Conservation (phyloP, 2,797 vertebrate species). For the Corythornis leucogaster region DNA sequence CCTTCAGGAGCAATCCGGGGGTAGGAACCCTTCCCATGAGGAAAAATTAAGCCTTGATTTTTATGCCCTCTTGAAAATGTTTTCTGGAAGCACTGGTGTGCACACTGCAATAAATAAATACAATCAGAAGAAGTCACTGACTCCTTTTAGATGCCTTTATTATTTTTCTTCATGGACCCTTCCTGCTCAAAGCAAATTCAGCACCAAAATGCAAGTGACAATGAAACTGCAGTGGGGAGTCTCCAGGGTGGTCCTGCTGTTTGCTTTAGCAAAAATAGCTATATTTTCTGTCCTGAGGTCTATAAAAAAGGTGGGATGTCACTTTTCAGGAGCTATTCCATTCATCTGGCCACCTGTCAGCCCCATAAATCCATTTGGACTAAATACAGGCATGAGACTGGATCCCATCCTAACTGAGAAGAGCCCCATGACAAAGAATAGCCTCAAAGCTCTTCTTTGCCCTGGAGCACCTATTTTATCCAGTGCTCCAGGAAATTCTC, state of each 20-base stretch:
- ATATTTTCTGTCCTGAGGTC: background rate
- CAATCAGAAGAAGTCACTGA: background rate
- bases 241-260: background rate
- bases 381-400: background rate
- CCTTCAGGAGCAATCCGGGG: background rate
- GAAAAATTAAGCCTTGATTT: conserved; percentile 47
- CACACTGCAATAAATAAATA: background rate
- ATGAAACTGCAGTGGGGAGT: too few relatives aligned
- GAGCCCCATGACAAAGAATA: background rate
- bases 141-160: background rate
- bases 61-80: background rate
- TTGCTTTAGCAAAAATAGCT: background rate
- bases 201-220: background rate
- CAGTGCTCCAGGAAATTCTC: background rate
- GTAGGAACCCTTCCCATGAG: background rate
- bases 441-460: too few relatives aligned
- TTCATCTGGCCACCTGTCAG: background rate
- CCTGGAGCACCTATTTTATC: background rate
- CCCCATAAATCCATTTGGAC: background rate
- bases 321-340: background rate
- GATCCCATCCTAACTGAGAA: background rate
- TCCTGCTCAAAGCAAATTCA: background rate
- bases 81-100: background rate
- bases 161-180: background rate
- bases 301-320: background rate